Evolutionary conservation across 30 jellyfish, hydroid and myxozoan species (phyloP), one percentile per base, ranked within the genome.

Genomic region (Clytia hemisphaerica): DNA sequence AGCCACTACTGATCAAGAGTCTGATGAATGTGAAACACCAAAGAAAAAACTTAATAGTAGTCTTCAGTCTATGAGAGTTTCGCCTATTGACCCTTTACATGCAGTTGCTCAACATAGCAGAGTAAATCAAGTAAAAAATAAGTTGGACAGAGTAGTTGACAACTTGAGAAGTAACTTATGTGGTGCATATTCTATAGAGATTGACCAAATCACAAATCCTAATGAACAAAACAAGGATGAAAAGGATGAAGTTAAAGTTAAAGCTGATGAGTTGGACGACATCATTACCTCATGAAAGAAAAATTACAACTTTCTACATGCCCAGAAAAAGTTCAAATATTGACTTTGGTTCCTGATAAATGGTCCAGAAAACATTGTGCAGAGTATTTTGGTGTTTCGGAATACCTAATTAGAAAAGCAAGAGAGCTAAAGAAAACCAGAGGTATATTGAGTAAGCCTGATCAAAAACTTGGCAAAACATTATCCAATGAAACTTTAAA

Each of bases 301-400:
- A n/a, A n/a, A n/a, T n/a, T n/a, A n/a, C n/a, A n/a, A n/a, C n/a
- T n/a, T n/a, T n/a, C n/a, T n/a, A n/a, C n/a, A n/a, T n/a, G n/a
- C n/a, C 32, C 6, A 32, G 68, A 24, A 15, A 67, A 40, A 47
- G n/a, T 67, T 15, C 75, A 67, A 67, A n/a, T 38, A 12, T 51
- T 71, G 50, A 71, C 83, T 12, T 44, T 71, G 81, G 34, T 34
- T 19, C 83, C 83, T 18, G 6, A 30, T 5, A n/a, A 40, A 15
- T 71, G 83, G 82, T n/a, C 82, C 16, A 51, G 15, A 50, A 71
- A 45, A 82, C 54, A 71, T 40, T 21, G 83, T 21, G 83, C 83
- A 6, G 83, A 71, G 37, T 21, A 54, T 16, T 55, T 71, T 57
- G 16, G 55, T 37, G 79, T 47, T n/a, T 36, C 79, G n/a, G 49